Evolutionary conservation across 2,888 invertebrate genomes (phyloP).

Genomic region (Eledone cirrhosa): DNA sequence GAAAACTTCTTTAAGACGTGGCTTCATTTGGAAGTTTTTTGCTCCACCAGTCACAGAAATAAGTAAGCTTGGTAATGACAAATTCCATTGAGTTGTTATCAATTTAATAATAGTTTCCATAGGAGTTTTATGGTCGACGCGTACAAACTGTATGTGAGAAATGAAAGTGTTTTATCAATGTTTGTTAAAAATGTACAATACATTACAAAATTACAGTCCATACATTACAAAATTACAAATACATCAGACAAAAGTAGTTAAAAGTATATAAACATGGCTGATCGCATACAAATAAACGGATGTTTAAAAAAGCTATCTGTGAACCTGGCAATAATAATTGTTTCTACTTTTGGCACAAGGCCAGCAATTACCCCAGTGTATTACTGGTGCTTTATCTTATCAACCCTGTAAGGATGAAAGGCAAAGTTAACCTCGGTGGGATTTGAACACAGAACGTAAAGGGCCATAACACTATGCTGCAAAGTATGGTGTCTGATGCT

Average conservation of each 20-base stretch:
- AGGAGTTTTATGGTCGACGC: slow-evolving; percentile 58
- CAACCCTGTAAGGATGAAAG: too few species aligned
- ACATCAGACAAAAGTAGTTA: background rate
- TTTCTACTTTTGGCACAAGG: too few species aligned
- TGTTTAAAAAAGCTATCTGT: too few species aligned
- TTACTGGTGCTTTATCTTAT: too few species aligned
- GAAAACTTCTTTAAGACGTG: slow-evolving; percentile 63
- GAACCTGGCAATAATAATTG: too few species aligned
- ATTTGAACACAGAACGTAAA: too few species aligned
- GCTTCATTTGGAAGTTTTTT: slow-evolving; percentile 65
- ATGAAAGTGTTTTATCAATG: background rate
- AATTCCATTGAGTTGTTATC: slow-evolving; percentile 61
- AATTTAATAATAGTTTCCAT: slow-evolving; percentile 58
- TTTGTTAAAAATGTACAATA: background rate
- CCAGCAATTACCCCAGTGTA: too few species aligned
- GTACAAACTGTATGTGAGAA: slow-evolving; percentile 57
- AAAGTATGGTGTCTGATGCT: too few species aligned
- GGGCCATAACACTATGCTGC: background rate
- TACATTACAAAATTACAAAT: background rate
- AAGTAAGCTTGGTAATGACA: slow-evolving; percentile 65
- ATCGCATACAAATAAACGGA: background rate
- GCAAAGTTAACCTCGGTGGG: too few species aligned
- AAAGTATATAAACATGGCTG: background rate
- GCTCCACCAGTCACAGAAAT: slow-evolving; percentile 68
- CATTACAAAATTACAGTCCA: background rate